phyloP scores from a whole-genome alignment of 2,797 vertebrate genomes.

The Erethizon dorsatum region DNA sequence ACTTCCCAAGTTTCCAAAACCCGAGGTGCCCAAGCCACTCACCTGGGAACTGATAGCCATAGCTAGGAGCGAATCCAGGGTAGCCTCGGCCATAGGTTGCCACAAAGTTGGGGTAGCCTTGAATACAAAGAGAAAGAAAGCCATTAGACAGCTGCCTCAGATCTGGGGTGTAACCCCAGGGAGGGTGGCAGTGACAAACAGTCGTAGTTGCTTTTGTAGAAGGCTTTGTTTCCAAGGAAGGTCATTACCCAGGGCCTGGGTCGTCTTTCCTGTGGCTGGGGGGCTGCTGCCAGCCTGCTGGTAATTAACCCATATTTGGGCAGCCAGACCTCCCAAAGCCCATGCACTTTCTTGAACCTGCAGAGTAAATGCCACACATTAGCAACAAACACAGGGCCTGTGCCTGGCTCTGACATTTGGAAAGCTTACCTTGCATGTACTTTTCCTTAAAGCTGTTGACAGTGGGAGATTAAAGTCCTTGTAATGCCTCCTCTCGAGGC shows the following conservation, averaged over 20 bases:
- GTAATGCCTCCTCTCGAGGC: slow-evolving; percentile 88
- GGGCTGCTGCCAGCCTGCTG: slow-evolving; percentile 77
- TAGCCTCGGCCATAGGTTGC: slow-evolving; percentile 99
- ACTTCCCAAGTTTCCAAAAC: neutral
- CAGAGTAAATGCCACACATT: slow-evolving; percentile 93
- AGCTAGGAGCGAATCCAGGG: slow-evolving; percentile 99
- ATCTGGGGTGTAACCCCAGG: neutral
- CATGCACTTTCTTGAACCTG: slow-evolving; percentile 87
- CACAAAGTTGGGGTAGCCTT: slow-evolving; percentile 99
- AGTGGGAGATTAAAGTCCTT: slow-evolving; percentile 92
- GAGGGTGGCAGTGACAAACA: neutral
- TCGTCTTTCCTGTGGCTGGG: slow-evolving; percentile 19
- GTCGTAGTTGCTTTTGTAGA: neutral
- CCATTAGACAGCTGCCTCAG: slow-evolving; percentile 17
- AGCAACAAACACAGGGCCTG: slow-evolving; percentile 90
- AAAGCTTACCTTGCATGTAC: slow-evolving; percentile 93
- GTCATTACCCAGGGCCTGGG: slow-evolving; percentile 29
- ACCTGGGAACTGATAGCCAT: slow-evolving; percentile 99
- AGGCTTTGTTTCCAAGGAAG: neutral
- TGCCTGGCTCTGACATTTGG: slow-evolving; percentile 93
- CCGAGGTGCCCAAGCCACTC: slow-evolving; percentile 86
- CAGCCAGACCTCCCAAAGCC: slow-evolving; percentile 85
- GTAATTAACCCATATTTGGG: slow-evolving; percentile 89
- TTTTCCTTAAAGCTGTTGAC: slow-evolving; percentile 93
- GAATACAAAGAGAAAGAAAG: slow-evolving; percentile 82